Evolutionary conservation across 2,113 vertebrate species (phyloP), one percentile per base, ranked within the genome.

Genomic region (Sebastes fasciatus): DNA sequence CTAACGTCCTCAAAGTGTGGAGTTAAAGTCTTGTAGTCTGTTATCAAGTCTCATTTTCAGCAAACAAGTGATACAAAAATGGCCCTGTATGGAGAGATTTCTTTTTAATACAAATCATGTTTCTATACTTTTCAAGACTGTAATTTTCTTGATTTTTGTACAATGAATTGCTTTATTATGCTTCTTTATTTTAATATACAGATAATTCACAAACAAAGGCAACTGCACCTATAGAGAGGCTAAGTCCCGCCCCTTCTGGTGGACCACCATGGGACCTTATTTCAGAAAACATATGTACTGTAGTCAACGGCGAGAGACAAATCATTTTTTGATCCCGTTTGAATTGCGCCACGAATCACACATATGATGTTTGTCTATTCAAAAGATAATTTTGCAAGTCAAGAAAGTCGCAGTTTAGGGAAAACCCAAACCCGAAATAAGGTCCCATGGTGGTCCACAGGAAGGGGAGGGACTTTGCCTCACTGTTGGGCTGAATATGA

Each of bases 11-110:
- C 0, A 63, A 21, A 57, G 74, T 52, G 23, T 16, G 2, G 9
- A 51, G 11, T 45, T 45, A 2, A 48, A 21, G 9, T 48, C 2
- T 80, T 83, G 70, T 61, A 48, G 49, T 79, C 70, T 23, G 9
- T 81, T 69, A 62, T 10, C 21, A 1, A 58, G 10, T 46, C 14
- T 62, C 8, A 14, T 81, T 48, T 74, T 64, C 5, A 63, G 14
- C 14, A 52, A 61, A 45, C 0, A 42, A 46, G 34, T 46, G 52
- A 16, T 10, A 19, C 13, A 26, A 70, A 23, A 17, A 10, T 1
- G 11, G 13, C 2, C 43, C 48, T 14, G 46, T 7, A 10, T 21
- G 45, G n/a, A 54, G 45, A 66, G 2, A 17, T 23, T 65, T 34
- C 43, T 65, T 71, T 19, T 73, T 54, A 13, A 63, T 10, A 13